Evolutionary conservation across 2,888 invertebrate genomes (phyloP), one percentile per base, ranked within the genome.

Genomic region (Cryptus viduatorius): DNA sequence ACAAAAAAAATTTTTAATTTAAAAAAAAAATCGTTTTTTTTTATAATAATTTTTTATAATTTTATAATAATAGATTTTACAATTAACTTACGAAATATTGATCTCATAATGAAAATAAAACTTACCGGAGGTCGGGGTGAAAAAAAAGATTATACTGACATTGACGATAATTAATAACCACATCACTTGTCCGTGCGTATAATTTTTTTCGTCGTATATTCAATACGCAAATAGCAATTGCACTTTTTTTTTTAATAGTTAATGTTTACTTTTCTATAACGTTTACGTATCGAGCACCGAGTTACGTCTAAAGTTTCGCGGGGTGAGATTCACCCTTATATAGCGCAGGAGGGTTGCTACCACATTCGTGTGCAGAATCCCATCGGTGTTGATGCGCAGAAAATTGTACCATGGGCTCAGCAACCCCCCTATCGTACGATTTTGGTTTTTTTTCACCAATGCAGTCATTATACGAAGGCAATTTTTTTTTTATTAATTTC

Each of bases 281-380:
- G 82, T 77, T 50, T 64, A 65, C 89, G 78, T 79, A 86, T 80
- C 88, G 89, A 88, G 83, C 84, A 86, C 86, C 83, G 88, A 86
- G 83, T 85, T 80, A 84, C 89, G 85, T 92, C 91, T 91, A 89
- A 87, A 90, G 88, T 90, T 89, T 88, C 83, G 82, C 83, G 84
- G 88, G 85, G 86, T 86, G 86, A 87, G 87, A 88, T 89, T 88
- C 89, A 87, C 89, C 90, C 90, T 91, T 92, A 91, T 92, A 92
- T 91, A 92, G 68, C 46, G 24, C 12, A 12, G 46, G 68, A 75
- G 46, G 77, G 77, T 78, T 31, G 46, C 56, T 37, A 68, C 46
- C 24, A 37, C 37, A 78, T 80, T 79, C 61, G 69, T 79, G 69
- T 61, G 79, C 59, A 59, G 72, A 71, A 65, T 53, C n/a, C 46